Evolutionary conservation across 1,140 invertebrate species (phyloP).

Genomic region (Acromyrmex echinatior): DNA sequence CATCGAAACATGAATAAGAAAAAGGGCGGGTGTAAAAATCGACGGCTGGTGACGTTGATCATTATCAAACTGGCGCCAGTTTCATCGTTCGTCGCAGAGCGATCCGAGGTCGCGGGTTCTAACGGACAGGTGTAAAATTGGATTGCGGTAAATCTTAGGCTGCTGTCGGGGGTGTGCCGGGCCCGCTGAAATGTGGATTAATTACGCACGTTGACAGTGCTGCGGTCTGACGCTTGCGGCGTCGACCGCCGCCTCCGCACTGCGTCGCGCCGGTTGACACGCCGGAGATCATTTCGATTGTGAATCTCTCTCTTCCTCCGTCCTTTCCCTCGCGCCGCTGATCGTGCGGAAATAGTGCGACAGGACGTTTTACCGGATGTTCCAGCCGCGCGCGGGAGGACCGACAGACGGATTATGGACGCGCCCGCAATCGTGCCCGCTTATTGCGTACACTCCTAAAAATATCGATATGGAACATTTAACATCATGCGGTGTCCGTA

Average conservation of each 20-base stretch:
- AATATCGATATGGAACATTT: too few relatives aligned
- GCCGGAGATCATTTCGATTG: conserved; percentile 72
- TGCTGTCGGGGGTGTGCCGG: conserved; percentile 69
- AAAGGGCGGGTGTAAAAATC: too few relatives aligned
- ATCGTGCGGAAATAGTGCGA: conserved; percentile 61
- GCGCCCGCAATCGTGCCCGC: conserved; percentile 40
- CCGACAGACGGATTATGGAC: conserved; percentile 18
- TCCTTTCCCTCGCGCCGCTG: conserved; percentile 43
- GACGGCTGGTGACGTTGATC: conserved; percentile 39
- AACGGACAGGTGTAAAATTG: conserved; percentile 81
- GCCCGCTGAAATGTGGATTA: conserved; percentile 78
- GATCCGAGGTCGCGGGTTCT: conserved; percentile 48
- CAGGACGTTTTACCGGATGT: neutral
- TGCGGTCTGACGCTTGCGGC: conserved; percentile 76
- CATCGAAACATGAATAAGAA: neutral
- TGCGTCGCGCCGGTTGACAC: conserved; percentile 43
- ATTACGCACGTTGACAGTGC: conserved; percentile 79
- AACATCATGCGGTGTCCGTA: too few relatives aligned
- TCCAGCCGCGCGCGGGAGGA: conserved; percentile 24
- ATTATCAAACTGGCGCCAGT: conserved; percentile 54
- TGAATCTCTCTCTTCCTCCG: conserved; percentile 72
- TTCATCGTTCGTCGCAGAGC: conserved; percentile 54
- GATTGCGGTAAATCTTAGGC: conserved; percentile 79
- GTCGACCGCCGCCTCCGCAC: conserved; percentile 46
- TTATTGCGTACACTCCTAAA: neutral